These are phyloP conservation scores for Polyommatus iphigenia DNA, from an alignment of 2,888 invertebrate genomes.

Conservation along the genomic window DNA sequence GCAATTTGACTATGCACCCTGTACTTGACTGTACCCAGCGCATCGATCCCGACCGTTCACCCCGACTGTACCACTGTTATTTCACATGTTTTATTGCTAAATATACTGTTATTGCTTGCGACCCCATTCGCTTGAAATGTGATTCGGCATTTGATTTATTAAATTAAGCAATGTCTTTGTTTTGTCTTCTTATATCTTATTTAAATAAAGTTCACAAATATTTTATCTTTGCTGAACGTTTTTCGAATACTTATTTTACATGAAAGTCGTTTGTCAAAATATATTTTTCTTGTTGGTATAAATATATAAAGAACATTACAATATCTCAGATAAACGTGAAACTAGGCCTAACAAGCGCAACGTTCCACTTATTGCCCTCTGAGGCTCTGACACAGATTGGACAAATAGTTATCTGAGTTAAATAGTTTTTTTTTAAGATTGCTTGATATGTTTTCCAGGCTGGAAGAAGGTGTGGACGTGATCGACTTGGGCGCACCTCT, in stretches of 20 bases:
- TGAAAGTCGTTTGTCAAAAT: not conserved
- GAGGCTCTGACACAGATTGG: not conserved
- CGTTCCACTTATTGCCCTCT: not conserved
- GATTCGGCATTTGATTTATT: not conserved
- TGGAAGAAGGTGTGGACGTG: constrained; percentile 38
- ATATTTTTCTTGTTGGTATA: not conserved
- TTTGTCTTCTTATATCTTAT: not conserved
- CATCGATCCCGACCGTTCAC: constrained; percentile 18
- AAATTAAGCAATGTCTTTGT: not conserved
- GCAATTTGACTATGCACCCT: not conserved
- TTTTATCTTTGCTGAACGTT: no score
- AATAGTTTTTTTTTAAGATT: not conserved
- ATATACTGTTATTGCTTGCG: constrained; percentile 1
- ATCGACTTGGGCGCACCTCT: constrained; percentile 48
- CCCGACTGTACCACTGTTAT: not conserved
- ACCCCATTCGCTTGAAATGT: not conserved
- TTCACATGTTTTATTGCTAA: constrained; percentile 5
- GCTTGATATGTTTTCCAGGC: not conserved
- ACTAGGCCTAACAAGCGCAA: not conserved
- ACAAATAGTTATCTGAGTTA: not conserved
- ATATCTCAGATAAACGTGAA: no score
- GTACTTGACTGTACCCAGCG: not conserved
- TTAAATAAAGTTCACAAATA: not conserved
- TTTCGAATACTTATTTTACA: no score
- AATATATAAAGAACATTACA: not conserved